Evolutionary conservation across 2,797 vertebrate species (phyloP).

Genomic region (Premnoplex brunnescens): DNA sequence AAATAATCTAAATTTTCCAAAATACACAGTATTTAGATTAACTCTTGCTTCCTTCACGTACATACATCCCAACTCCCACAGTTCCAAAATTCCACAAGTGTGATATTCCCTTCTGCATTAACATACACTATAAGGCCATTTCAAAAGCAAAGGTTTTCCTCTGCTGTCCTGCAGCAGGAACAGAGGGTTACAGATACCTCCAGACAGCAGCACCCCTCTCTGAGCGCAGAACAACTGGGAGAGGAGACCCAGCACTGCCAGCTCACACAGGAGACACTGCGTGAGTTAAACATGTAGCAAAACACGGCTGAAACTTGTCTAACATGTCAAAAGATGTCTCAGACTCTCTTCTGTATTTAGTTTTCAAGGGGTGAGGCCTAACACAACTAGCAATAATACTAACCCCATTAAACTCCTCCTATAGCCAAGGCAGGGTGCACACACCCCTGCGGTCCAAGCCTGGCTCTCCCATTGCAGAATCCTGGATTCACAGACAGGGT

Average conservation of each 20-base stretch:
- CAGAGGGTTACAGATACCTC: neutral
- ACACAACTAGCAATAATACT: neutral
- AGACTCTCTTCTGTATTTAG: neutral
- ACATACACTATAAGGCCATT: neutral
- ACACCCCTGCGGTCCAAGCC: neutral
- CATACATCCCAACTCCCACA: neutral
- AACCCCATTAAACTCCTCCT: neutral
- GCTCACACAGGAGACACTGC: neutral
- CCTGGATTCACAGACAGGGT: neutral
- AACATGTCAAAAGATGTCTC: neutral
- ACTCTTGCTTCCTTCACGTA: neutral
- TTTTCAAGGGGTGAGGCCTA: neutral
- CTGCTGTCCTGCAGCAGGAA: neutral
- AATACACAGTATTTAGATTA: neutral
- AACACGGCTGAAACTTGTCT: neutral
- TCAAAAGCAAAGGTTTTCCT: neutral
- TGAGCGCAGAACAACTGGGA: neutral
- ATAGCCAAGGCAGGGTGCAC: rapidly evolving
- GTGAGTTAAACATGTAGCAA: neutral
- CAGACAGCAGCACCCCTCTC: neutral
- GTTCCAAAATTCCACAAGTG: neutral
- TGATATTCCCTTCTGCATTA: neutral
- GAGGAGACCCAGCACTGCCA: neutral
- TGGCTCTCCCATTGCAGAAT: neutral
- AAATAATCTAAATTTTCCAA: neutral